Base-by-base conservation (phyloP, 1,140 invertebrate species). In the Panagrolaimus sp. region DNA sequence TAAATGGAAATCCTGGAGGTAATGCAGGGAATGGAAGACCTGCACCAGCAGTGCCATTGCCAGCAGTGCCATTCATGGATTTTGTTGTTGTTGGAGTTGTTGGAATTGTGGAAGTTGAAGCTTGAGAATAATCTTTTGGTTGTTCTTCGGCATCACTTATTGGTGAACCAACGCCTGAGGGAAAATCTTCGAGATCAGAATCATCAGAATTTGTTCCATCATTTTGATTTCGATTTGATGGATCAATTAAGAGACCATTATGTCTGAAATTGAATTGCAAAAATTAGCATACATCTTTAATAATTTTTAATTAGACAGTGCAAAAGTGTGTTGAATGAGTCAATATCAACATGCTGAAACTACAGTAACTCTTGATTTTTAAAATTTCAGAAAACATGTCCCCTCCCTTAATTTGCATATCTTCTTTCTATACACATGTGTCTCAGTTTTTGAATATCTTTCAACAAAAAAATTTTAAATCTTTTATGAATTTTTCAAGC, bases 161-260 rank as follows among this genome's bases (percentile, higher is more conserved):
- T 12, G 52, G 52, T 58, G 52, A 26, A 1, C 52, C 52, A 38
- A 38, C 32, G 4, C 21, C 21, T 21, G 21, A 26, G 17, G 21
- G 21, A 28, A 58, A 21, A 58, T 58, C 52, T 28, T 58, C 52
- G 52, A 28, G 28, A 58, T 58, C 52, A 58, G 52, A 58, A 58
- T 58, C 52, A 21, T 58, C 52, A 26, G 52, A 58, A 12, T 21
- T 21, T 14, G 52, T 58, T 28, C 21, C 52, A 26, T 58, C 52
- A 21, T 26, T 58, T 21, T 28, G 21, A 28, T 58, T 21, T n/a
- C 52, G 52, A 58, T 58, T 58, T 12, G 52, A 21, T 12, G 52
- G 10, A 28, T 58, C 52, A 28, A 58, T 58, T 21, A 58, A 12
- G 52, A 26, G 21, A 26, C 52, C 52, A 58, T 58, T 58, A 4